Conservation (phyloP, 2,888 invertebrate species). For the Parthenolecanium corni region DNA sequence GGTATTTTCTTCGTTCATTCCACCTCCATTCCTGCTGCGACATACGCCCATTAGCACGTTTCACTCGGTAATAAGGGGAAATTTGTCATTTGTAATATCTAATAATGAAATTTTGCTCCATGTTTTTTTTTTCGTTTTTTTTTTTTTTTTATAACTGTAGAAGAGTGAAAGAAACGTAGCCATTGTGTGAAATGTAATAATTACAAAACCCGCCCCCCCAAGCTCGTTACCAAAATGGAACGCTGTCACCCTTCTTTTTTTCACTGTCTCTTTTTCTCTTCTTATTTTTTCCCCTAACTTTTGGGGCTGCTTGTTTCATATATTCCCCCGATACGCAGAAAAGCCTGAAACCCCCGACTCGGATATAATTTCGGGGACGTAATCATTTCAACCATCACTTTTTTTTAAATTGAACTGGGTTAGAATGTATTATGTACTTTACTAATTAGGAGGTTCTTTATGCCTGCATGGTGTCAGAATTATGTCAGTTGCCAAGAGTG, state of each 20-base stretch:
- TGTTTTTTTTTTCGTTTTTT: slow-evolving; percentile 15
- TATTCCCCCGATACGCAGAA: too few relatives aligned
- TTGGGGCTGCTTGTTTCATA: too few relatives aligned
- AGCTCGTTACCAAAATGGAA: slow-evolving; percentile 26
- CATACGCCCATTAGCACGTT: slow-evolving; percentile 8
- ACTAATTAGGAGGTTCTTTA: too few relatives aligned
- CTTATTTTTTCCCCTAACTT: background rate
- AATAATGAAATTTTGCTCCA: slow-evolving; percentile 19
- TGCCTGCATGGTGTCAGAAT: too few relatives aligned
- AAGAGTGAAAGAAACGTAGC: background rate
- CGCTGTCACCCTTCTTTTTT: background rate
- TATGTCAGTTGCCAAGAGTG: too few relatives aligned
- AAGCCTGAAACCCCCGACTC: too few relatives aligned
- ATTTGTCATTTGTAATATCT: slow-evolving; percentile 26
- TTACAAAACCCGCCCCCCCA: slow-evolving; percentile 22
- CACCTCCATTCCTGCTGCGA: slow-evolving; percentile 10
- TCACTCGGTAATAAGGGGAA: slow-evolving; percentile 16
- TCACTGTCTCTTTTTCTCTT: background rate
- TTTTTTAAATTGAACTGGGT: too few relatives aligned
- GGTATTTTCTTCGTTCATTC: background rate
- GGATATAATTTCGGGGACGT: too few relatives aligned
- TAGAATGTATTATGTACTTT: too few relatives aligned
- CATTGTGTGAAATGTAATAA: slow-evolving; percentile 14
- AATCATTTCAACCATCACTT: too few relatives aligned
- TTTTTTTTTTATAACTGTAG: background rate